Evolutionary conservation across 30 jellyfish, hydroid and myxozoan genomes (phyloP).

Genomic region (Nemopilema nomurai): DNA sequence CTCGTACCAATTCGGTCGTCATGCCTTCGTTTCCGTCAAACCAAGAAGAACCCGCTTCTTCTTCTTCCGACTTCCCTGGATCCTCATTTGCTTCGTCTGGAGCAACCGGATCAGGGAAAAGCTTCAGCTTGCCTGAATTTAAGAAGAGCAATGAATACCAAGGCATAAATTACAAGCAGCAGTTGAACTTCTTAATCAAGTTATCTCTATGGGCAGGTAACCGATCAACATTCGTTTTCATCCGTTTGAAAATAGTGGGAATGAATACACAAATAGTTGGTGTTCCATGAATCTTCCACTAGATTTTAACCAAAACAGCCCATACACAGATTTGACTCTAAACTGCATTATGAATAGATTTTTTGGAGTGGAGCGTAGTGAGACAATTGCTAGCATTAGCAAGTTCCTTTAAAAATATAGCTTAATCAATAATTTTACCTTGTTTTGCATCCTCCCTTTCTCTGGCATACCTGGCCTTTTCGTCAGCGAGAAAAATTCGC

Average conservation of each 20-base stretch:
- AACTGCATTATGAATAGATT: too few species aligned
- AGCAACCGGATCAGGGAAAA: slow-evolving; percentile 13
- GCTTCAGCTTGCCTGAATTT: slow-evolving; percentile 30
- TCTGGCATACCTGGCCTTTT: slow-evolving; percentile 58
- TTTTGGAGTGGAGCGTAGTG: too few species aligned
- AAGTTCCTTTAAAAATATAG: too few species aligned
- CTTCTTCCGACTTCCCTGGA: neutral
- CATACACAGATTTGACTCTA: too few species aligned
- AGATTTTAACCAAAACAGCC: too few species aligned
- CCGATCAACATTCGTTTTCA: too few species aligned
- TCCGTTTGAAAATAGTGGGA: too few species aligned
- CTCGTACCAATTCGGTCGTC: neutral
- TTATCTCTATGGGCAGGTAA: too few species aligned
- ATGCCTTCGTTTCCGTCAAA: neutral
- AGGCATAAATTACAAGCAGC: neutral
- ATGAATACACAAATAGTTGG: too few species aligned
- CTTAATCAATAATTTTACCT: slow-evolving; percentile 52
- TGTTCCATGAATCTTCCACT: too few species aligned
- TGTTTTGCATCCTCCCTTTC: slow-evolving; percentile 56
- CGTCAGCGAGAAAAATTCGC: slow-evolving; percentile 73
- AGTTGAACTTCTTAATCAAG: too few species aligned
- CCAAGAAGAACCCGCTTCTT: neutral
- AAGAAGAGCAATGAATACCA: neutral
- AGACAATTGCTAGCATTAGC: too few species aligned
- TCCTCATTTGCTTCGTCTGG: slow-evolving; percentile 20